Conservation (phyloP, 1,140 invertebrate genomes). For the Drosophila albomicans region DNA sequence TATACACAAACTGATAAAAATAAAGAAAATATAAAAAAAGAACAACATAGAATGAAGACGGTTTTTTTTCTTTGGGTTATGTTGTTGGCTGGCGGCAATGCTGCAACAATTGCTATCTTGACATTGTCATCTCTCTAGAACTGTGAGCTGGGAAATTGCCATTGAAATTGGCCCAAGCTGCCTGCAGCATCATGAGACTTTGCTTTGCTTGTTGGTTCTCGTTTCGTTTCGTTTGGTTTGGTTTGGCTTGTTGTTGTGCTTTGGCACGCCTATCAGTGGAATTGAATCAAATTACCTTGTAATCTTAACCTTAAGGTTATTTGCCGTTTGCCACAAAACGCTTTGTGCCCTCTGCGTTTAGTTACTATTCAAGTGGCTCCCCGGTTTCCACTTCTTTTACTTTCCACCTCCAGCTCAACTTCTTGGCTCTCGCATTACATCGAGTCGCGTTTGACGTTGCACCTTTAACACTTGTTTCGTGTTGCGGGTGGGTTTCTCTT, state of each 20-base stretch:
- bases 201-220: slow-evolving; percentile 3
- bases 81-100: slow-evolving; percentile 56
- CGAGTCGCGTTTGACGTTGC: slow-evolving; percentile 42
- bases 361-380: slow-evolving; percentile 72
- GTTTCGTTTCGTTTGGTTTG: not conserved
- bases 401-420: slow-evolving; percentile 24
- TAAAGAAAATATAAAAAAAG: slow-evolving; percentile 31
- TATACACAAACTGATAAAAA: slow-evolving; percentile 77
- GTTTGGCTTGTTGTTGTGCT: slow-evolving; percentile 26
- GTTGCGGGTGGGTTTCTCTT: slow-evolving; percentile 2
- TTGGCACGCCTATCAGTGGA: slow-evolving; percentile 84
- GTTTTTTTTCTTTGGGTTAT: slow-evolving; percentile 9
- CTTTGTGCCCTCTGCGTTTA: slow-evolving; percentile 77
- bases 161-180: slow-evolving; percentile 28
- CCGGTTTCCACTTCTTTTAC: not conserved
- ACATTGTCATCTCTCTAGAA: slow-evolving; percentile 73
- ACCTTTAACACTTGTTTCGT: slow-evolving; percentile 73
- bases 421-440: slow-evolving; percentile 49
- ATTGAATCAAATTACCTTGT: slow-evolving; percentile 85
- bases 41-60: slow-evolving; percentile 21
- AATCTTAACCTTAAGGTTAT: slow-evolving; percentile 85
- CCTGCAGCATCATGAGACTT: slow-evolving; percentile 48
- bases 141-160: slow-evolving; percentile 74
- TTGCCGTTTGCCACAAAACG: slow-evolving; percentile 79
- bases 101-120: slow-evolving; percentile 76